These are phyloP conservation scores for Adrianichthys oophorus DNA, from an alignment of 2,797 vertebrate species.

Conservation along the genomic window DNA sequence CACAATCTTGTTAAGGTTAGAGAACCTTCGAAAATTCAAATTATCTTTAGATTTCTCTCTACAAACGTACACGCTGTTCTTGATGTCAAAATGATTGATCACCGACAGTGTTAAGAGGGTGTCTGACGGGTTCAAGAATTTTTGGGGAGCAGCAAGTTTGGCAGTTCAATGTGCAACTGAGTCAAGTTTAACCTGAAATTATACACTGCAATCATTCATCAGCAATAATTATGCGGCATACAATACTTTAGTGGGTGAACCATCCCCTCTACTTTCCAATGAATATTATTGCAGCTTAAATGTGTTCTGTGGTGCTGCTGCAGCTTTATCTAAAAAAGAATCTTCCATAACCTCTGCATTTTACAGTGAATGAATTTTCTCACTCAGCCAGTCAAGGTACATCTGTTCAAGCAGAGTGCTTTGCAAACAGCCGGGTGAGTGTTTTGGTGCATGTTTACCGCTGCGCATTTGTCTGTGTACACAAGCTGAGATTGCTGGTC, in stretches of 20 bases:
- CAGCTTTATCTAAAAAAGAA: conserved; percentile 45
- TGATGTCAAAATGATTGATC: no score
- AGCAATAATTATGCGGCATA: conserved; percentile 13
- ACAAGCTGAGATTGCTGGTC: conserved; percentile 4
- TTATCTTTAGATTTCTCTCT: no score
- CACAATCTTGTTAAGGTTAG: no score
- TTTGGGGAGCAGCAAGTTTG: no score
- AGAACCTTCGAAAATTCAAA: no score
- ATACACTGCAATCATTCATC: conserved; percentile 12
- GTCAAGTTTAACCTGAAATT: no score
- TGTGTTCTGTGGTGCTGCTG: conserved; percentile 38
- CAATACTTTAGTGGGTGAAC: conserved; percentile 10
- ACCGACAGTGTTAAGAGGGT: no score
- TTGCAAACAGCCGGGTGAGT: conserved; percentile 32
- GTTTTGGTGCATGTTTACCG: conserved; percentile 8
- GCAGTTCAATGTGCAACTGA: no score
- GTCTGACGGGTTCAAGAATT: no score
- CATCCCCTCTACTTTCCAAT: conserved; percentile 20
- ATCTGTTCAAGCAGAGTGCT: conserved; percentile 52
- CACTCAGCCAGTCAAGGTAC: conserved; percentile 56
- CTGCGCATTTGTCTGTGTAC: conserved; percentile 9
- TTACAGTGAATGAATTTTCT: conserved; percentile 56
- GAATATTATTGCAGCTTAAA: conserved; percentile 50
- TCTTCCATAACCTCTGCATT: conserved; percentile 49
- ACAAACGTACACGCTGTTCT: no score